A percentile compares a stretch with the other conserved stretches of the same genome.
These are phyloP conservation scores for Prinia subflava DNA, from an alignment of 2,113 vertebrate genomes.

Conservation along the genomic window DNA sequence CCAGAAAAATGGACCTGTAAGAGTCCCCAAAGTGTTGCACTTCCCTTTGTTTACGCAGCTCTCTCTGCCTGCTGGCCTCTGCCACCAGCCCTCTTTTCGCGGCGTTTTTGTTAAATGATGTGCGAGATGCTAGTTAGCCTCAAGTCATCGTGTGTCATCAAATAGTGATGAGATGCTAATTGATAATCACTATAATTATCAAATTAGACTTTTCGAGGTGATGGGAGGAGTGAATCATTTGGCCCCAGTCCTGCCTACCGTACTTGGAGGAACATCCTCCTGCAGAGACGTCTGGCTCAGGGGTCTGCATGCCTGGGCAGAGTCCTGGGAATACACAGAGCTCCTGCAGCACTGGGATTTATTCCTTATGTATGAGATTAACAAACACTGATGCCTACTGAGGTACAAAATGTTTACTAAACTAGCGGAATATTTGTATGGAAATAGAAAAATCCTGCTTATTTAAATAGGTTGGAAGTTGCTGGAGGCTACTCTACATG, in stretches of 20 bases:
- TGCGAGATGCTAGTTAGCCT: neutral
- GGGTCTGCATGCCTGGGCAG: neutral
- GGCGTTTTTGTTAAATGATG: neutral
- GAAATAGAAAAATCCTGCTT: slow-evolving; percentile 24
- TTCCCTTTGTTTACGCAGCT: neutral
- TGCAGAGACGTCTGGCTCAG: neutral
- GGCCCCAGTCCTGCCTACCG: neutral
- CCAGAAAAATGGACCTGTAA: neutral
- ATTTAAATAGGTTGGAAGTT: slow-evolving; percentile 32
- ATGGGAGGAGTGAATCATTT: slow-evolving; percentile 10
- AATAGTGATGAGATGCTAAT: slow-evolving; percentile 31
- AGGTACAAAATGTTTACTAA: slow-evolving; percentile 1
- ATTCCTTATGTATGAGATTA: slow-evolving; percentile 6
- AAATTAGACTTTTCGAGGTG: neutral
- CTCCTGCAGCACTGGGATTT: neutral
- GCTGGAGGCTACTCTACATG: neutral
- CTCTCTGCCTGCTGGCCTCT: neutral
- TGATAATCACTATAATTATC: slow-evolving; percentile 51
- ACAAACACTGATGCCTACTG: slow-evolving; percentile 7
- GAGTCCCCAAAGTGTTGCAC: neutral
- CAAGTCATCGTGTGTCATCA: slow-evolving; percentile 29
- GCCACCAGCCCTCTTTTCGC: neutral
- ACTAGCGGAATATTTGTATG: slow-evolving; percentile 8
- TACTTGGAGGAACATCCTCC: neutral
- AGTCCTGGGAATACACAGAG: neutral